A percentile compares a stretch with the other conserved stretches of the same genome.
Conservation (phyloP, 1,140 invertebrate species). For the Macrosteles quadrilineatus region DNA sequence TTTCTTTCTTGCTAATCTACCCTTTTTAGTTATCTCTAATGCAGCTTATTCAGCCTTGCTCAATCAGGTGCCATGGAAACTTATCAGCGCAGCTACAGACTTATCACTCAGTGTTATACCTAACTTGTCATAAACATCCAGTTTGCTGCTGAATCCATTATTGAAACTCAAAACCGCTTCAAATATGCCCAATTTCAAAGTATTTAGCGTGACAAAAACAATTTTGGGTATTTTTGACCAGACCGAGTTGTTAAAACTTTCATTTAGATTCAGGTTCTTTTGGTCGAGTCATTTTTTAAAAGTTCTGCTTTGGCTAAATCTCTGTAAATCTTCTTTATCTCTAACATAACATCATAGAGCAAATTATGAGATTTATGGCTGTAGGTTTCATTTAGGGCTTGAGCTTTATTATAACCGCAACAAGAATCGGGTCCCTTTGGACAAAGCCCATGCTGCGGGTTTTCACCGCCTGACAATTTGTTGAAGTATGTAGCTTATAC, state of each 20-base stretch:
- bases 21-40: background rate
- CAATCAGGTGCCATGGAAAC: too few relatives aligned
- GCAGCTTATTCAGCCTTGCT: background rate
- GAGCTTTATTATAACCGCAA: constrained; percentile 45
- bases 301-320: constrained; percentile 40
- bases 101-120: background rate
- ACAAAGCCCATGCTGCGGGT: constrained; percentile 38
- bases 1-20: too few relatives aligned
- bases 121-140: background rate
- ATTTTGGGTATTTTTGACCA: constrained; percentile 40
- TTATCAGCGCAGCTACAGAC: too few relatives aligned
- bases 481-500: constrained; percentile 32
- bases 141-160: constrained; percentile 17
- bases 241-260: constrained; percentile 40
- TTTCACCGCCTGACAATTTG: constrained; percentile 18
- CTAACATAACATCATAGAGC: constrained; percentile 21
- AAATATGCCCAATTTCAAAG: constrained; percentile 22
- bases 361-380: constrained; percentile 1
- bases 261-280: constrained; percentile 41
- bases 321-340: constrained; percentile 37
- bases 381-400: constrained; percentile 25
- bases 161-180: constrained; percentile 24
- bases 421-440: constrained; percentile 42
- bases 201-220: constrained; percentile 20
- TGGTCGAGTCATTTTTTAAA: constrained; percentile 39